Evolutionary conservation across 2,888 invertebrate genomes (phyloP), one percentile per base, ranked within the genome.

Genomic region (Myopa tessellatipennis): DNA sequence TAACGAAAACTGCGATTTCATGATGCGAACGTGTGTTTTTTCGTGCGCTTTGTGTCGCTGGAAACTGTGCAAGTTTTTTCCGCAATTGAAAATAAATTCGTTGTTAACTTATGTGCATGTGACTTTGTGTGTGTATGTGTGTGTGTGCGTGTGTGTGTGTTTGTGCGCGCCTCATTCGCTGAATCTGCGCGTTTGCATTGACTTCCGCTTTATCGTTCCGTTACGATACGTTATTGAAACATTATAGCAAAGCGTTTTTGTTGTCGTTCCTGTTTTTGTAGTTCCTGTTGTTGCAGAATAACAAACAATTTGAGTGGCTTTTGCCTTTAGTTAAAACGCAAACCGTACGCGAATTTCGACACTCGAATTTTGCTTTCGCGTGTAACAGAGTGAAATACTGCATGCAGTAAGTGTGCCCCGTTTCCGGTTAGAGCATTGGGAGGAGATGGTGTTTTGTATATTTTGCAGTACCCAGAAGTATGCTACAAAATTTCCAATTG

Each of bases 21-120:
- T n/a, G 55, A 50, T 16, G 10, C 55, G 5, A 55, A 55, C 55
- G 55, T 55, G 55, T 55, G 55, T 16, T 14, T 55, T 14, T 55
- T 14, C 10, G 55, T 16, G 16, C 55, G 55, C 10, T 10, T 58
- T 16, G 58, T 58, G 12, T 58, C 58, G 4, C 58, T 58, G 16
- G 8, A 58, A 58, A 58, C 8, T 58, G 12, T 58, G 58, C 58
- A 58, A 58, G n/a, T 61, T 61, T 61, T 61, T 61, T 34, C 10
- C 61, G 16, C 10, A 61, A 61, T 61, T 26, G 61, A 61, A 61
- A 61, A 61, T 61, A 61, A 61, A 61, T 26, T 12, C 58, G 4
- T 80, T 78, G 80, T 71, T 58, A 77, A 74, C 38, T 14, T 78
- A 67, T 72, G n/a, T 60, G 72, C n/a, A 6, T 58, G 58, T 4